A percentile compares a stretch with the other conserved stretches of the same genome.
These are phyloP conservation scores for Diglossa cyanea DNA, from an alignment of 2,797 vertebrate species.

Conservation along the genomic window DNA sequence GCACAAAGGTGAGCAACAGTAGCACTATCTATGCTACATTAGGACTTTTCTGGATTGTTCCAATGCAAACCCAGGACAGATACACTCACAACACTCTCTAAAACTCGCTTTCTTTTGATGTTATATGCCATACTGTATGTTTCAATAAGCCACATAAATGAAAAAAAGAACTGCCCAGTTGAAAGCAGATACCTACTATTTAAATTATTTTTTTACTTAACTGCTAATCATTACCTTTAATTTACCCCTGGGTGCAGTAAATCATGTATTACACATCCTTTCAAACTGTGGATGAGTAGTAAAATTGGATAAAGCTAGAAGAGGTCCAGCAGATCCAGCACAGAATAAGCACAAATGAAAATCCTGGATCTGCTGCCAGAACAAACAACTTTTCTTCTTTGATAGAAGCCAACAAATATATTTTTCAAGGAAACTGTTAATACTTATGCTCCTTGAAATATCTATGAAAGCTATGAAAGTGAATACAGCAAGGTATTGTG, in stretches of 20 bases:
- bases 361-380: neutral
- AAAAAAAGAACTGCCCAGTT: neutral
- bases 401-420: neutral
- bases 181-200: neutral
- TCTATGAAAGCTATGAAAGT: neutral
- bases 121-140: rapidly evolving
- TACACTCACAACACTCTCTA: neutral
- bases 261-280: neutral
- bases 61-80: rapidly evolving
- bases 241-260: neutral
- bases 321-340: neutral
- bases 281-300: neutral
- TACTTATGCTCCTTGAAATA: neutral
- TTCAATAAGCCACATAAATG: neutral
- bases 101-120: neutral
- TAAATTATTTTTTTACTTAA: neutral
- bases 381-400: neutral
- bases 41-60: neutral
- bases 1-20: neutral
- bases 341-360: neutral
- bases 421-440: neutral
- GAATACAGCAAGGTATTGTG: neutral
- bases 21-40: neutral
- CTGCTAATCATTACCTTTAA: neutral
- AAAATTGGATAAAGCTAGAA: neutral